Evolutionary conservation across 2,797 vertebrate species (phyloP).

Genomic region (Neomorphus geoffroyi): DNA sequence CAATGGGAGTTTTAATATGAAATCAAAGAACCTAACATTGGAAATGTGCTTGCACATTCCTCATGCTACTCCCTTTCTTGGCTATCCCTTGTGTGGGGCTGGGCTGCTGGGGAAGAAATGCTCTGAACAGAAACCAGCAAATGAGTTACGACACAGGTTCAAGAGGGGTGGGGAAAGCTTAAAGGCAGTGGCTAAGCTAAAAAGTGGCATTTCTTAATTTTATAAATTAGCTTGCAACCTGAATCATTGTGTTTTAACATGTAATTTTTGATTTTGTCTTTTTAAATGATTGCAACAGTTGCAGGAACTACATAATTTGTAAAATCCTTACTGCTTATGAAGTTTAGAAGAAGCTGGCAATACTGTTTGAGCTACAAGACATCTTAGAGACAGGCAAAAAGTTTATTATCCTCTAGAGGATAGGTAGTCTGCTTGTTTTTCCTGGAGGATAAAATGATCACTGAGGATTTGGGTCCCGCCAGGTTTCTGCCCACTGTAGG

Average conservation of each 20-base stretch:
- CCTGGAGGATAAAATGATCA: not conserved
- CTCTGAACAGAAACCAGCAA: not conserved
- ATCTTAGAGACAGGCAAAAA: not conserved
- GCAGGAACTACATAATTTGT: not conserved
- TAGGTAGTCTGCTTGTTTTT: not conserved
- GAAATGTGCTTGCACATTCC: not conserved
- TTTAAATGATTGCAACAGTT: not conserved
- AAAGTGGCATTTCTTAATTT: not conserved
- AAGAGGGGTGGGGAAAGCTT: not conserved
- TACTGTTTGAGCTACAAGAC: not conserved
- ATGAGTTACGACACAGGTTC: not conserved
- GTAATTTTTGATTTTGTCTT: not conserved
- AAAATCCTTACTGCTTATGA: not conserved
- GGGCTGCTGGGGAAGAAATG: not conserved
- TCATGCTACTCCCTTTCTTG: not conserved
- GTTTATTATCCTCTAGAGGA: not conserved
- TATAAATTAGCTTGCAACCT: not conserved
- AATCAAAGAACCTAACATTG: not conserved
- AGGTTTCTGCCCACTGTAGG: not conserved
- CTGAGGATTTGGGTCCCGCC: not conserved
- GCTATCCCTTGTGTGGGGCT: accelerated
- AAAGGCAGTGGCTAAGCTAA: not conserved
- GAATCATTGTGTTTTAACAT: not conserved
- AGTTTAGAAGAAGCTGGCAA: not conserved
- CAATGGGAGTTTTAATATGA: not conserved